phyloP scores from a whole-genome alignment of 2,113 vertebrate species.

The Romanogobio albipinnatus region DNA sequence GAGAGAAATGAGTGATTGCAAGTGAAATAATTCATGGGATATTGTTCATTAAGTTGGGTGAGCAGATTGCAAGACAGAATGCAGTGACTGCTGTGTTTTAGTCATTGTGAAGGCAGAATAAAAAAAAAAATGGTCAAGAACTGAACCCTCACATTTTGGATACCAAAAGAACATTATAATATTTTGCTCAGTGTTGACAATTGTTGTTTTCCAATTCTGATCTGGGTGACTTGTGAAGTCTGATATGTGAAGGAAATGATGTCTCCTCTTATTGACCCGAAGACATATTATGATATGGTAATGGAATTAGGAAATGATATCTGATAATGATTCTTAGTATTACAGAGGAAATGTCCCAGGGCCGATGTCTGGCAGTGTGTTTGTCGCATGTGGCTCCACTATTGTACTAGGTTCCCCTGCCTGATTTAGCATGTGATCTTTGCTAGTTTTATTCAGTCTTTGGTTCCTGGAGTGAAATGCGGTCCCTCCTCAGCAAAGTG shows the following conservation, averaged over 20 bases:
- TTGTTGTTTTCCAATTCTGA: background rate
- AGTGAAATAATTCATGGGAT: constrained; percentile 18
- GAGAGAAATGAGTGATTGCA: constrained; percentile 1
- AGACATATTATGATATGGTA: constrained; percentile 6
- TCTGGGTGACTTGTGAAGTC: constrained; percentile 13
- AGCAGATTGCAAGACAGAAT: constrained; percentile 2
- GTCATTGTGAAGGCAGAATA: background rate
- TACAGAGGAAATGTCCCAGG: background rate
- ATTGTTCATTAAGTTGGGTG: constrained; percentile 14
- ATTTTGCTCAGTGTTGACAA: background rate
- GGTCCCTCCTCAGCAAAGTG: background rate
- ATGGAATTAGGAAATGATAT: constrained; percentile 10
- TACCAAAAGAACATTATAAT: background rate
- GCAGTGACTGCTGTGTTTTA: constrained; percentile 5
- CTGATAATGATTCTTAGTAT: background rate
- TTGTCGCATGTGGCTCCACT: background rate
- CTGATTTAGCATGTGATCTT: background rate
- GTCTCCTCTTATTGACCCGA: background rate
- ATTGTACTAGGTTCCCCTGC: background rate
- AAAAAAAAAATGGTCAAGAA: background rate
- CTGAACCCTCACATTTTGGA: background rate
- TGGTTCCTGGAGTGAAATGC: background rate
- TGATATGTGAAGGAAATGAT: constrained; percentile 33
- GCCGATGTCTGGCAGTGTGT: background rate
- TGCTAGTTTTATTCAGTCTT: background rate